Evolutionary conservation across 1,140 invertebrate genomes (phyloP).

Genomic region (Cherax quadricarinatus): DNA sequence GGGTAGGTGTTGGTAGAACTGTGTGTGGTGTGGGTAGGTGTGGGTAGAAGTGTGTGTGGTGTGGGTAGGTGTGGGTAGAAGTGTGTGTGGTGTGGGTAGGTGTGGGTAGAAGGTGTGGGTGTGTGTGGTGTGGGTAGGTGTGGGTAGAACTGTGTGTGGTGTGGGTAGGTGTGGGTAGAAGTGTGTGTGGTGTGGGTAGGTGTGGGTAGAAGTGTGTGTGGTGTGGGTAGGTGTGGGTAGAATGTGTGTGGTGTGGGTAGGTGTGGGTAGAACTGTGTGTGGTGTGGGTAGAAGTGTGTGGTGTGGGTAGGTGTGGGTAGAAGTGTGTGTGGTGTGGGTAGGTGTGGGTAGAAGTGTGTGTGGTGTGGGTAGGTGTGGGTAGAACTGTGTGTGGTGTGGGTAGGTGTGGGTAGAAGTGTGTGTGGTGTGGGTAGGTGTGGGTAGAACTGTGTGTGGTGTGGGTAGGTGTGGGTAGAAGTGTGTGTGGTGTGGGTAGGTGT

Average conservation of each 20-base stretch:
- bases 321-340: not conserved
- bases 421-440: slow-evolving; percentile 2
- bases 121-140: not conserved
- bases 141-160: not conserved
- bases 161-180: not conserved
- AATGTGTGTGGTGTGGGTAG: not conserved
- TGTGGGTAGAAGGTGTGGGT: too few species aligned
- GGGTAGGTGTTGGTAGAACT: too few species aligned
- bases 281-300: not conserved
- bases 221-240: not conserved
- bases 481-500: not conserved
- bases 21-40: not conserved
- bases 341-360: not conserved
- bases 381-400: not conserved
- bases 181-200: not conserved
- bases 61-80: not conserved
- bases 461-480: too few species aligned
- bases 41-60: not conserved
- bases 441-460: not conserved
- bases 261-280: not conserved
- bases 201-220: not conserved
- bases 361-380: not conserved
- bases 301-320: not conserved
- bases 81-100: not conserved
- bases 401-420: too few species aligned